Evolutionary conservation across 2,113 vertebrate genomes (phyloP).

Genomic region (Pseudopodoces humilis): DNA sequence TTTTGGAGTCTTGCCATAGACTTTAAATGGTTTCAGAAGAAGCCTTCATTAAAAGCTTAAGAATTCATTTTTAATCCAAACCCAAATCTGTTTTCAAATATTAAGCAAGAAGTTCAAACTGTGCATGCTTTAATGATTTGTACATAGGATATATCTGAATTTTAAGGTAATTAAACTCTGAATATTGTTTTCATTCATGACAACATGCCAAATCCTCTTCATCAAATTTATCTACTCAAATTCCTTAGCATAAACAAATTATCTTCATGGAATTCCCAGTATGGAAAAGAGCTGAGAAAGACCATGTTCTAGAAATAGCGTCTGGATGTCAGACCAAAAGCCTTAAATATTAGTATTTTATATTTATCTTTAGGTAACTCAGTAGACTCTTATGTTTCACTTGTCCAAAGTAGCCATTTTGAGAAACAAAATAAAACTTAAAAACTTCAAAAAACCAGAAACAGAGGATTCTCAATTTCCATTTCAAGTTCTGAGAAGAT

Average conservation of each 20-base stretch:
- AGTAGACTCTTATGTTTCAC: background rate
- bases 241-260: background rate
- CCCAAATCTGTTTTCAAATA: background rate
- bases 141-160: background rate
- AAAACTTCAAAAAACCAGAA: accelerated
- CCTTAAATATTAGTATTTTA: background rate
- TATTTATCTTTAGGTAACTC: background rate
- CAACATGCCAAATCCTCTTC: background rate
- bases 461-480: background rate
- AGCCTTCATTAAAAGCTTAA: background rate
- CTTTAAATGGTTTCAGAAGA: background rate
- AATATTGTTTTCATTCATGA: background rate
- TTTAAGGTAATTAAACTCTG: background rate
- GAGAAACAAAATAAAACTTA: background rate
- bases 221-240: background rate
- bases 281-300: background rate
- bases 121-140: background rate
- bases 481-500: background rate
- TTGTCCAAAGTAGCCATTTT: background rate
- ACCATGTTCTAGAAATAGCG: background rate
- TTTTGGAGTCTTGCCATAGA: background rate
- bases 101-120: background rate
- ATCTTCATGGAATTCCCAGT: background rate
- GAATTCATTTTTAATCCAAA: background rate
- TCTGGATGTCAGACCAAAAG: background rate